Evolutionary conservation across 1,140 invertebrate species (phyloP).

Genomic region (Bursaphelenchus mucronatus): DNA sequence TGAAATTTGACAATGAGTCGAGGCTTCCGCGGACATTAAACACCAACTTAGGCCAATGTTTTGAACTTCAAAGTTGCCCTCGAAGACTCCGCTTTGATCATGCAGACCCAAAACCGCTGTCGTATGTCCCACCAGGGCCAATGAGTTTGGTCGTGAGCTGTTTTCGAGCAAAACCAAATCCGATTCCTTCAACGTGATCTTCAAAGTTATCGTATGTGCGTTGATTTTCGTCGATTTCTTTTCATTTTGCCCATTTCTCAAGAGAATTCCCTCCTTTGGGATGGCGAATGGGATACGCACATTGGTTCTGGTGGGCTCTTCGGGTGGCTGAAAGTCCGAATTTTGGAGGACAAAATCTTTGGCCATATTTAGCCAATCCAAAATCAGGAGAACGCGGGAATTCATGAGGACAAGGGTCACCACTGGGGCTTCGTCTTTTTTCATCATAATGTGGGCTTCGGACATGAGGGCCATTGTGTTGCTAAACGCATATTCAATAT

Average conservation of each 20-base stretch:
- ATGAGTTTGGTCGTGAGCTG: slow-evolving; percentile 73
- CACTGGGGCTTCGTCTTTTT: slow-evolving; percentile 46
- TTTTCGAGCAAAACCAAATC: slow-evolving; percentile 90
- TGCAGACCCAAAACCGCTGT: slow-evolving; percentile 82
- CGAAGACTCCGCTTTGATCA: slow-evolving; percentile 61
- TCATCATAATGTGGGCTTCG: slow-evolving; percentile 54
- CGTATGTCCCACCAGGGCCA: slow-evolving; percentile 66
- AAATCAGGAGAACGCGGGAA: slow-evolving; percentile 84
- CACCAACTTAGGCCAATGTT: slow-evolving; percentile 46
- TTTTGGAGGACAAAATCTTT: slow-evolving; percentile 72
- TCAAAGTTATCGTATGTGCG: slow-evolving; percentile 72
- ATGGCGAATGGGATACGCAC: not conserved
- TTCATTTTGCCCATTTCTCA: slow-evolving; percentile 62
- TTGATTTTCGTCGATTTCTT: slow-evolving; percentile 46
- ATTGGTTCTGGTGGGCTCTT: slow-evolving; percentile 38
- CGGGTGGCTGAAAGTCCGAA: slow-evolving; percentile 47
- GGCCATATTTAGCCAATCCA: slow-evolving; percentile 85
- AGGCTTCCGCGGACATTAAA: slow-evolving; percentile 43
- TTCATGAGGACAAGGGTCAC: slow-evolving; percentile 86
- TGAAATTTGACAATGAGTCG: slow-evolving; percentile 41
- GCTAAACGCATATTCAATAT: not conserved
- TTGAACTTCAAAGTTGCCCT: slow-evolving; percentile 61
- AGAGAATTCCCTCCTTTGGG: slow-evolving; percentile 61
- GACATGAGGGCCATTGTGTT: slow-evolving; percentile 32
- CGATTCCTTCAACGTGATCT: slow-evolving; percentile 88